These are phyloP conservation scores for Ormia ochracea DNA, from an alignment of 2,888 invertebrate genomes.

Conservation along the genomic window DNA sequence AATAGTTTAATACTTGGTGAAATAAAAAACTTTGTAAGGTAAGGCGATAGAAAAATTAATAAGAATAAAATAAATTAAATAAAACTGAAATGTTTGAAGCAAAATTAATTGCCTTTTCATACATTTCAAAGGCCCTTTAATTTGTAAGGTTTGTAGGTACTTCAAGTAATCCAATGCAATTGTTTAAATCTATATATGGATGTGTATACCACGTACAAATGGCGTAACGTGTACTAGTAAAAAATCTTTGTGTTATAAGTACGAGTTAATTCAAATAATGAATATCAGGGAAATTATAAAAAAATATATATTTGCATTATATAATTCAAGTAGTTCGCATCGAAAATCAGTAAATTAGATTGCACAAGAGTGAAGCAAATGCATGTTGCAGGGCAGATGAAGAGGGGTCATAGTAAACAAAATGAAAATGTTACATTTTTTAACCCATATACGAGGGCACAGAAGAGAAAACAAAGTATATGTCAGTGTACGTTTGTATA, in stretches of 20 bases:
- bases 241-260: constrained; percentile 29
- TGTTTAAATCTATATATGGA: too few species aligned
- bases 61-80: too few species aligned
- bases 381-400: not conserved
- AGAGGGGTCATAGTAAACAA: constrained; percentile 25
- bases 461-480: constrained; percentile 31
- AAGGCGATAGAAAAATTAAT: too few species aligned
- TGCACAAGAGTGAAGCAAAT: not conserved
- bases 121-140: too few species aligned
- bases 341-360: not conserved
- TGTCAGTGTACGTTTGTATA: not conserved
- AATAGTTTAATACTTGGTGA: too few species aligned
- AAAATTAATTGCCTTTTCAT: too few species aligned
- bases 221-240: too few species aligned
- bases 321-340: constrained; percentile 34
- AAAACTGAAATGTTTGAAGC: too few species aligned
- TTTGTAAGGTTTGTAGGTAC: too few species aligned
- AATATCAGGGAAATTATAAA: constrained; percentile 21
- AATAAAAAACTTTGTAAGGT: too few species aligned
- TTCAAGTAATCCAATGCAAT: too few species aligned
- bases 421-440: constrained; percentile 18
- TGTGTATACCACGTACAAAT: too few species aligned
- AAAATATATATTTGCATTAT: constrained; percentile 36
- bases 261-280: constrained; percentile 7
- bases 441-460: constrained; percentile 42